Percentiles rank a stretch among this genome's conserved stretches.
phyloP scores from a whole-genome alignment of 2,797 vertebrate genomes.

The Picus viridis region DNA sequence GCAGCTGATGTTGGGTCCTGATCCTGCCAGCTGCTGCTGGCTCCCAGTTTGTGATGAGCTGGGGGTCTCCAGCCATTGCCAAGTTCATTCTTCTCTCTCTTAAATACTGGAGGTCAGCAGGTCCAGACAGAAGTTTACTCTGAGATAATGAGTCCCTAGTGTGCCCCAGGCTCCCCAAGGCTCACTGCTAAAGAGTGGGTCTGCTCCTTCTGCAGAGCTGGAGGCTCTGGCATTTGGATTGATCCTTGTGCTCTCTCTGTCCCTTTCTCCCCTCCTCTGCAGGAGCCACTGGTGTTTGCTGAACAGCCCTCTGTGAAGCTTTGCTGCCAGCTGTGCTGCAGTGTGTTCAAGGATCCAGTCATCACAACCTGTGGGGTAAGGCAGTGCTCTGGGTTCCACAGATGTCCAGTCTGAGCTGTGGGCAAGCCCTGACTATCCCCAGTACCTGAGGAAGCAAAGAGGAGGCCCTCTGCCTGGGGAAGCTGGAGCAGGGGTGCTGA shows the following conservation, averaged over 20 bases:
- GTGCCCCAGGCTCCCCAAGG: background rate
- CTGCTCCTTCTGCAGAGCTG: background rate
- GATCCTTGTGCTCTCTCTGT: background rate
- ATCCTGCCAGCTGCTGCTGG: background rate
- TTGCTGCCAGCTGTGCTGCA: conserved; percentile 97
- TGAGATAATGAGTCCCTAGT: background rate
- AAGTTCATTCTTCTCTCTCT: background rate
- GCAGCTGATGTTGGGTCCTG: background rate
- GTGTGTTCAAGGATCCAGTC: conserved; percentile 96
- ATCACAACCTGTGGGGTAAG: conserved; percentile 99
- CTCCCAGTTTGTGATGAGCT: background rate
- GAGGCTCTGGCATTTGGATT: background rate
- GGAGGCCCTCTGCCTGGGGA: background rate
- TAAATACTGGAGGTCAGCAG: background rate
- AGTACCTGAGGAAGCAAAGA: background rate
- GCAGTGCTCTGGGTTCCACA: background rate
- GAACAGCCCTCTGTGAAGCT: conserved; percentile 97
- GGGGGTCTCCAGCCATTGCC: background rate
- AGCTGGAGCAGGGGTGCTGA: background rate
- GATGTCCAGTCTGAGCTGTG: accelerated
- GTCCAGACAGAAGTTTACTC: background rate
- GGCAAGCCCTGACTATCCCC: background rate
- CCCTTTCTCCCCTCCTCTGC: background rate
- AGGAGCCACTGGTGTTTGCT: conserved; percentile 97
- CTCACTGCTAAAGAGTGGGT: background rate